These are phyloP conservation scores for Andrena haemorrhoa DNA, from an alignment of 2,888 invertebrate species.

Conservation along the genomic window DNA sequence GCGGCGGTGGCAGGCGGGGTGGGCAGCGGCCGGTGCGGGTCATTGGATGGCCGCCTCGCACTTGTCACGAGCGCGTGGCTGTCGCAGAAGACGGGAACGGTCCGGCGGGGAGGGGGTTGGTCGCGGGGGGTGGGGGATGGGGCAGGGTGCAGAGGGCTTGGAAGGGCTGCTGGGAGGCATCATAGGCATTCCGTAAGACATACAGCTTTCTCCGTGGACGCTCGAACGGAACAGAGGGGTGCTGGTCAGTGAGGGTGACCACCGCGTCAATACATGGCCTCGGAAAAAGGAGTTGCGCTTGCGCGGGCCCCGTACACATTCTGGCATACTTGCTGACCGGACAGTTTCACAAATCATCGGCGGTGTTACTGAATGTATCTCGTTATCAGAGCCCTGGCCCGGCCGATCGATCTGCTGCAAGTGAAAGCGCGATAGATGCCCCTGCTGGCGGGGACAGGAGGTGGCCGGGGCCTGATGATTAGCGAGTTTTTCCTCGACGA, in stretches of 20 bases:
- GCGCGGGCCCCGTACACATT: constrained; percentile 76
- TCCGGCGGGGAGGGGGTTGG: background rate
- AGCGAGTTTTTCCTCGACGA: constrained; percentile 15
- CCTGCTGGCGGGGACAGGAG: background rate
- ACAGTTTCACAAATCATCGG: constrained; percentile 78
- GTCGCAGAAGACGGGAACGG: constrained; percentile 61
- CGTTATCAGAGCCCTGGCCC: constrained; percentile 59
- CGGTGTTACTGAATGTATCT: constrained; percentile 72
- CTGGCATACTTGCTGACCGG: constrained; percentile 75
- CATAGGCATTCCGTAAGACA: constrained; percentile 83
- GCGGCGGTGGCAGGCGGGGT: constrained; percentile 52
- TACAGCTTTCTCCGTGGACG: constrained; percentile 77
- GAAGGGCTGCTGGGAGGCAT: constrained; percentile 77
- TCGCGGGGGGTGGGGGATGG: constrained; percentile 41
- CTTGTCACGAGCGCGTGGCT: constrained; percentile 81
- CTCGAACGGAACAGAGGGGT: constrained; percentile 76
- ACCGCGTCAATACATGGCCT: constrained; percentile 83
- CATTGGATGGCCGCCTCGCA: constrained; percentile 83
- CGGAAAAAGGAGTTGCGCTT: constrained; percentile 82
- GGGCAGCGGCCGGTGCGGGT: constrained; percentile 80
- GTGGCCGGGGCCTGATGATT: constrained; percentile 26
- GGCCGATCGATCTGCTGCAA: constrained; percentile 62
- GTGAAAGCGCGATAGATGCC: constrained; percentile 63
- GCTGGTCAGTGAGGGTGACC: constrained; percentile 82
- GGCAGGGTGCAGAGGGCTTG: constrained; percentile 63